Percentiles rank a stretch among this genome's conserved stretches.
These are phyloP conservation scores for Chionoecetes opilio DNA, from an alignment of 1,140 invertebrate genomes.

Conservation along the genomic window DNA sequence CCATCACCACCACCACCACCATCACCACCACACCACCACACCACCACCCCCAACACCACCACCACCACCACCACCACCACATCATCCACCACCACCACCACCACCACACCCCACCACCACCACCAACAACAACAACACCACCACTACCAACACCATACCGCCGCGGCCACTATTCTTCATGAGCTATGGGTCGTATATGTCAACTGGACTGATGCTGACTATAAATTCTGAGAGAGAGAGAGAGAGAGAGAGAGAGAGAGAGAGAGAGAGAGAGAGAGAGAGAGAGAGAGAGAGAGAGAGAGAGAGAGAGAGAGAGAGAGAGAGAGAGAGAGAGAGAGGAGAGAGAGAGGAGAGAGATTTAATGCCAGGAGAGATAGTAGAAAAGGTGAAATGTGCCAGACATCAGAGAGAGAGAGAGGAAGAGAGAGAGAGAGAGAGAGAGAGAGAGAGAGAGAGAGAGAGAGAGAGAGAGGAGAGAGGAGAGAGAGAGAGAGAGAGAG, in stretches of 20 bases:
- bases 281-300: slow-evolving; percentile 53
- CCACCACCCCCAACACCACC: neutral
- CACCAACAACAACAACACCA: neutral
- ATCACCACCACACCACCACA: neutral
- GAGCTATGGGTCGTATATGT: too few relatives aligned
- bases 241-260: slow-evolving; percentile 46
- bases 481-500: slow-evolving; percentile 55
- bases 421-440: slow-evolving; percentile 55
- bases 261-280: slow-evolving; percentile 53
- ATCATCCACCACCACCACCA: neutral
- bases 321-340: slow-evolving; percentile 50
- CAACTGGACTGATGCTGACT: too few relatives aligned
- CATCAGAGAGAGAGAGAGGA: slow-evolving; percentile 39
- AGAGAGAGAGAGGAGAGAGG: slow-evolving; percentile 35
- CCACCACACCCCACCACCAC: slow-evolving; percentile 15
- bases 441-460: slow-evolving; percentile 55
- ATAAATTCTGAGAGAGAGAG: neutral
- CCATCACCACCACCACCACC: neutral
- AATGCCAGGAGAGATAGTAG: neutral
- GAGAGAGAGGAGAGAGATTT: slow-evolving; percentile 32
- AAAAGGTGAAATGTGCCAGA: neutral
- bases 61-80: neutral
- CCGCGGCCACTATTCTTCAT: neutral
- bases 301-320: slow-evolving; percentile 42
- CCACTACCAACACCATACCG: neutral